Evolutionary conservation across 2,888 invertebrate genomes (phyloP).

Genomic region (Minunthozetes semirufus): DNA sequence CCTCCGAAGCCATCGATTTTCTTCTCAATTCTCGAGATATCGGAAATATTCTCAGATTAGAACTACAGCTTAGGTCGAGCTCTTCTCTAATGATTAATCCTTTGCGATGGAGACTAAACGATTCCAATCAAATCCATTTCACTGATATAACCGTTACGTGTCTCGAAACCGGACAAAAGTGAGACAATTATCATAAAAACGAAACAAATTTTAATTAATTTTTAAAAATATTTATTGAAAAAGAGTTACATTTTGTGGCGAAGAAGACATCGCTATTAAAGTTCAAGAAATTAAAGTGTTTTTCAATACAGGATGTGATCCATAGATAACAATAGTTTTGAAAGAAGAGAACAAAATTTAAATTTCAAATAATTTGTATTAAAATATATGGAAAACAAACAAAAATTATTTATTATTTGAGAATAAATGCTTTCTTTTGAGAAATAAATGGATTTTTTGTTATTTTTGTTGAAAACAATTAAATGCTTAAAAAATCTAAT

Average conservation of each 20-base stretch:
- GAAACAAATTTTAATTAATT: not conserved
- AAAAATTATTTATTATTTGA: too few species aligned
- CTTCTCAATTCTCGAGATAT: constrained; percentile 38
- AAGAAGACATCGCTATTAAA: not conserved
- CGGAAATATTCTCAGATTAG: constrained; percentile 41
- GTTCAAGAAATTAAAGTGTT: not conserved
- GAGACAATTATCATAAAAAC: not conserved
- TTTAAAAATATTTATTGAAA: not conserved
- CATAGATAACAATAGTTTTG: too few species aligned
- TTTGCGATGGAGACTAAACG: constrained; percentile 39
- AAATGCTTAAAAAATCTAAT: too few species aligned
- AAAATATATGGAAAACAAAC: too few species aligned
- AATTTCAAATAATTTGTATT: too few species aligned
- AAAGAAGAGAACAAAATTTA: too few species aligned
- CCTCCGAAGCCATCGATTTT: constrained; percentile 35
- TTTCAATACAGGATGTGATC: not conserved
- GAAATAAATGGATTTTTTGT: not conserved
- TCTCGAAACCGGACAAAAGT: not conserved
- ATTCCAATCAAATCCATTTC: constrained; percentile 23
- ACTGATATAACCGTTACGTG: not conserved
- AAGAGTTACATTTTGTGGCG: not conserved
- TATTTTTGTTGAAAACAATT: too few species aligned
- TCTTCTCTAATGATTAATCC: constrained; percentile 38
- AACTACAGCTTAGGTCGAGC: constrained; percentile 40
- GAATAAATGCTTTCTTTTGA: not conserved